A percentile compares a stretch with the other conserved stretches of the same genome.
Conservation (phyloP, 2,113 vertebrate genomes). For the Zosterops hypoxanthus region DNA sequence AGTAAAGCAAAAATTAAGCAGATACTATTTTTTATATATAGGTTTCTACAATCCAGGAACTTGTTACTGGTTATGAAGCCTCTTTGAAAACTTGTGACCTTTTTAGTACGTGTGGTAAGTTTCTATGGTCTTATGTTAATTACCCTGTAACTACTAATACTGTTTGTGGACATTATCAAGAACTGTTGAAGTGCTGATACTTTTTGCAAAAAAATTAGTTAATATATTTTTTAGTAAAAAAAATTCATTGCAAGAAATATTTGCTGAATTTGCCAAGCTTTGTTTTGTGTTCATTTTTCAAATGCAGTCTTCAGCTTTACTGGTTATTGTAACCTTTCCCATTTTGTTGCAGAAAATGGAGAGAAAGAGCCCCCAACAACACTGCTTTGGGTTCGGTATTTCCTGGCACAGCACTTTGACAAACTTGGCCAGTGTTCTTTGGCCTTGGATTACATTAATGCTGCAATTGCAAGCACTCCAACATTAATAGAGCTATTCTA, state of each 20-base stretch:
- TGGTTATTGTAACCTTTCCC: neutral
- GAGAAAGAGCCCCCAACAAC: conserved; percentile 80
- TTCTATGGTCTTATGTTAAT: neutral
- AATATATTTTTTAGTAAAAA: neutral
- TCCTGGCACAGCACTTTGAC: conserved; percentile 84
- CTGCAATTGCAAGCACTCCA: conserved; percentile 79
- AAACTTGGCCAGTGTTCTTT: conserved; percentile 80
- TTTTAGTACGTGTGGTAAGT: conserved; percentile 77
- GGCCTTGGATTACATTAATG: conserved; percentile 82
- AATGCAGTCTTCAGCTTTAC: neutral
- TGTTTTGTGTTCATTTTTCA: neutral
- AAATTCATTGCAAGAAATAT: neutral
- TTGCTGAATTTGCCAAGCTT: neutral
- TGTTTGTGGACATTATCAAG: neutral
- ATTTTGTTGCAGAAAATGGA: conserved; percentile 77
- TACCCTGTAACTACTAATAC: neutral
- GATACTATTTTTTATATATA: conserved; percentile 32
- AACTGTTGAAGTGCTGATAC: neutral
- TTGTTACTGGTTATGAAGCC: conserved; percentile 79
- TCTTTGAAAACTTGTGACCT: conserved; percentile 78
- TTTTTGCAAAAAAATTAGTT: neutral
- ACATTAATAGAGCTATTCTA: conserved; percentile 83
- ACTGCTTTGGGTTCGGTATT: conserved; percentile 81
- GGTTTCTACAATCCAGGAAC: conserved; percentile 79
- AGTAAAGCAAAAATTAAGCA: neutral